Evolutionary conservation across 2,888 invertebrate genomes (phyloP).

Genomic region (Reticulitermes lucifugus): DNA sequence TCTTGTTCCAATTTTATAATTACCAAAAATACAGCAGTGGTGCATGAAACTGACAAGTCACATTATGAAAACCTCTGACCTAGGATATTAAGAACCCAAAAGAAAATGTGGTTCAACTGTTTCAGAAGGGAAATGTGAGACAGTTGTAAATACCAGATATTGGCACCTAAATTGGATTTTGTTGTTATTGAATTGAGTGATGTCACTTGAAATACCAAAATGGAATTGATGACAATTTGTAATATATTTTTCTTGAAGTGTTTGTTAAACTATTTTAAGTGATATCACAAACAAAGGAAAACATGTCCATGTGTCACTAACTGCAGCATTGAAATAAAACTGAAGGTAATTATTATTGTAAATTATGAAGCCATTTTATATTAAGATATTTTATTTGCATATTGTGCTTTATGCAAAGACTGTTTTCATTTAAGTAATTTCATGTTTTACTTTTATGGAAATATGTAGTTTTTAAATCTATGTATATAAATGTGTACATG

Average conservation of each 20-base stretch:
- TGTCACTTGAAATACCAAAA: neutral
- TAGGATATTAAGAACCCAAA: neutral
- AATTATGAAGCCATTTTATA: conserved; percentile 26
- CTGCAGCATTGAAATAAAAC: neutral
- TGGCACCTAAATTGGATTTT: neutral
- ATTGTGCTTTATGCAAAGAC: conserved; percentile 25
- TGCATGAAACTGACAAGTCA: no score
- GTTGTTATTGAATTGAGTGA: neutral
- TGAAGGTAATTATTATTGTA: neutral
- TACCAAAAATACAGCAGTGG: no score
- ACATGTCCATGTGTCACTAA: neutral
- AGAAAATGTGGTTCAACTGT: neutral
- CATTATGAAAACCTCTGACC: no score
- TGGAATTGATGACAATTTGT: conserved; percentile 18
- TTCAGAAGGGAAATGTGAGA: neutral
- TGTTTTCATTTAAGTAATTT: conserved; percentile 20
- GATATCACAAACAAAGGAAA: neutral
- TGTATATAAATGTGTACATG: neutral
- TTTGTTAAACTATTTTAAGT: conserved; percentile 10
- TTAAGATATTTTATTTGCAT: conserved; percentile 1
- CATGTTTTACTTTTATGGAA: conserved; percentile 1
- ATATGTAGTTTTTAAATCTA: neutral
- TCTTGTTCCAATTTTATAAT: no score
- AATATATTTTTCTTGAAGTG: conserved; percentile 22
- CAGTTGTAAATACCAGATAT: neutral